These are phyloP conservation scores for Neoitamus cyanurus DNA, from an alignment of 2,888 invertebrate genomes.

Conservation along the genomic window DNA sequence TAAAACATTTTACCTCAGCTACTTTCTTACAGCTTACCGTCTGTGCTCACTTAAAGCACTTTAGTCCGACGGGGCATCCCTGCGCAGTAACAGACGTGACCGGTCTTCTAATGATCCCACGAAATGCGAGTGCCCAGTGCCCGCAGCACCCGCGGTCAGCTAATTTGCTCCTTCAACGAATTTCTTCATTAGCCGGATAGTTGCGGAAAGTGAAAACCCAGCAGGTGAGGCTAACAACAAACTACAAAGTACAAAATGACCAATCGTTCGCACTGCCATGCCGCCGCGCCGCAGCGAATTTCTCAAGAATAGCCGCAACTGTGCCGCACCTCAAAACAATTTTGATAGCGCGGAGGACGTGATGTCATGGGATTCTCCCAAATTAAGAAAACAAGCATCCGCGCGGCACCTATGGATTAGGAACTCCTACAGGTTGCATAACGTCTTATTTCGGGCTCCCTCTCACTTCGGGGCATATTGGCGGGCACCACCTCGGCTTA, in stretches of 20 bases:
- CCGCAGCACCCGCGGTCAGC: too few species aligned
- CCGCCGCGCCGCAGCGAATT: not conserved
- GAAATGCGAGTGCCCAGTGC: not conserved
- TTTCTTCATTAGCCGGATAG: not conserved
- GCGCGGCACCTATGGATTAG: not conserved
- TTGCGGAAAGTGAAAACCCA: slow-evolving; percentile 10
- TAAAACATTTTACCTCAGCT: not conserved
- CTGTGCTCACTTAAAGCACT: not conserved
- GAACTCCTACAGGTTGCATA: slow-evolving; percentile 5
- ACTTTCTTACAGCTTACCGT: not conserved
- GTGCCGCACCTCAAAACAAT: slow-evolving; percentile 6
- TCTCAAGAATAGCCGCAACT: not conserved
- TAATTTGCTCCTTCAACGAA: not conserved
- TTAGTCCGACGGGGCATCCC: too few species aligned
- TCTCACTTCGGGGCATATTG: not conserved
- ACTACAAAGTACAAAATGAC: slow-evolving; percentile 19
- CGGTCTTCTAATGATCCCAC: not conserved
- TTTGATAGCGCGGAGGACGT: slow-evolving; percentile 18
- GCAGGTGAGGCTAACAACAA: not conserved
- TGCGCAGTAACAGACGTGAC: not conserved
- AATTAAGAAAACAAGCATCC: slow-evolving; percentile 8
- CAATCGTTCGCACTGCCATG: not conserved
- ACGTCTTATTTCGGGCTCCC: not conserved
- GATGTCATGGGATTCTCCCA: slow-evolving; percentile 27
- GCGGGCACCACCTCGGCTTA: not conserved